Conservation (phyloP, 2,797 vertebrate genomes). For the Austrolebias charrua region DNA sequence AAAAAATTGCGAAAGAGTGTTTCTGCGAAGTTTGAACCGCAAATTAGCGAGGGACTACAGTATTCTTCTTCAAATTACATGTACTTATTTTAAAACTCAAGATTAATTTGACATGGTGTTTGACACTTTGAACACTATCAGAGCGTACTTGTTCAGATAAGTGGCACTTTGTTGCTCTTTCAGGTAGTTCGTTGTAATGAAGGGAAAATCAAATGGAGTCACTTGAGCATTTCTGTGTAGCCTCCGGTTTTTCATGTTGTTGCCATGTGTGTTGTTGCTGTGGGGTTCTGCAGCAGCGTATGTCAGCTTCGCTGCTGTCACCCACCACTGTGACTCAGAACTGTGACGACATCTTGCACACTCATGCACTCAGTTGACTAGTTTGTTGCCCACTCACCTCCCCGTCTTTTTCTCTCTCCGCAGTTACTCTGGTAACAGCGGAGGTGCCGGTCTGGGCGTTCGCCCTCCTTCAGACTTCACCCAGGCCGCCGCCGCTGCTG, state of each 20-base stretch:
- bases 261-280: background rate
- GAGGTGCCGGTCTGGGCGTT: slow-evolving; percentile 80
- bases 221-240: background rate
- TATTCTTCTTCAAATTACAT: background rate
- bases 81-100: background rate
- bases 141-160: background rate
- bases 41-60: too few relatives aligned
- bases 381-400: slow-evolving; percentile 34
- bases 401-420: slow-evolving; percentile 18
- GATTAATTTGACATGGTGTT: background rate
- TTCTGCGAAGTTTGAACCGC: too few relatives aligned
- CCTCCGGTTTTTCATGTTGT: background rate
- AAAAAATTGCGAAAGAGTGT: too few relatives aligned
- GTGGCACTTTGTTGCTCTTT: background rate
- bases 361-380: slow-evolving; percentile 5
- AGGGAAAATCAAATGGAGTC: background rate
- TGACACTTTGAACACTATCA: background rate
- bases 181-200: too few relatives aligned
- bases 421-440: slow-evolving; percentile 85
- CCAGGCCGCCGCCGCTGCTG: slow-evolving; percentile 89
- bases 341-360: slow-evolving; percentile 27
- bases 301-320: slow-evolving; percentile 38
- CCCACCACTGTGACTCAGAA: slow-evolving; percentile 48
- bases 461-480: slow-evolving; percentile 90
- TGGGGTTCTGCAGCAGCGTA: slow-evolving; percentile 12